These are phyloP conservation scores for Zenarchopterus dispar DNA, from an alignment of 2,797 vertebrate species.

Conservation along the genomic window DNA sequence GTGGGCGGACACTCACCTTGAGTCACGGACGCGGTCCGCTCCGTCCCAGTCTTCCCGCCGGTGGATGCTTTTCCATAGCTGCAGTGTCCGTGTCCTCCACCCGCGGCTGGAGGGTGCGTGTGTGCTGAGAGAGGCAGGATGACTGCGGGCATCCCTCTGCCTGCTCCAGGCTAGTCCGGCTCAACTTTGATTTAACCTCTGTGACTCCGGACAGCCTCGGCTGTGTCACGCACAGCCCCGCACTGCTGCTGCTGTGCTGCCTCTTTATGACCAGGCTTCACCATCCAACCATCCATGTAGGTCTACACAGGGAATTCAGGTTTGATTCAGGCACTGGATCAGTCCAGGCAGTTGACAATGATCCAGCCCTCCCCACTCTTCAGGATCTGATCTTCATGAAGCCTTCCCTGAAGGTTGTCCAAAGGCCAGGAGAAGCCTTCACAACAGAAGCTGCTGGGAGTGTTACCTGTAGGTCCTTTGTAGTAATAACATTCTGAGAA, in stretches of 20 bases:
- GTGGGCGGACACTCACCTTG: not conserved
- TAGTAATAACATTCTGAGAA: no score
- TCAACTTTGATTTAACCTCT: constrained; percentile 18
- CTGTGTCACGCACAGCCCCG: not conserved
- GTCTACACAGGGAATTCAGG: no score
- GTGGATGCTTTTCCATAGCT: constrained; percentile 19
- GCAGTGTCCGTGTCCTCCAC: constrained; percentile 11
- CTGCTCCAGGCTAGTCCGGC: not conserved
- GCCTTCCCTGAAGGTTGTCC: no score
- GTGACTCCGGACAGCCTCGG: constrained; percentile 1
- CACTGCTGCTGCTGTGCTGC: not conserved
- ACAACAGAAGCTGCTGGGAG: no score
- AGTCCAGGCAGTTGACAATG: no score
- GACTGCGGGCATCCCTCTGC: constrained; percentile 12
- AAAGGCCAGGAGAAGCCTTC: no score
- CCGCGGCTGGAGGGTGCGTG: not conserved
- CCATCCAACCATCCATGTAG: not conserved
- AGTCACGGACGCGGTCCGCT: not conserved
- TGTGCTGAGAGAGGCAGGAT: constrained; percentile 15
- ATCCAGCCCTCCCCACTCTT: no score
- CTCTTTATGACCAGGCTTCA: not conserved
- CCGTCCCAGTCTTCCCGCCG: not conserved
- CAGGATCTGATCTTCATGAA: no score
- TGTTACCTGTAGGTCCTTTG: no score
- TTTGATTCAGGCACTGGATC: no score